Evolutionary conservation across 2,113 vertebrate genomes (phyloP), one percentile per base, ranked within the genome.

Genomic region (Eurypyga helias): DNA sequence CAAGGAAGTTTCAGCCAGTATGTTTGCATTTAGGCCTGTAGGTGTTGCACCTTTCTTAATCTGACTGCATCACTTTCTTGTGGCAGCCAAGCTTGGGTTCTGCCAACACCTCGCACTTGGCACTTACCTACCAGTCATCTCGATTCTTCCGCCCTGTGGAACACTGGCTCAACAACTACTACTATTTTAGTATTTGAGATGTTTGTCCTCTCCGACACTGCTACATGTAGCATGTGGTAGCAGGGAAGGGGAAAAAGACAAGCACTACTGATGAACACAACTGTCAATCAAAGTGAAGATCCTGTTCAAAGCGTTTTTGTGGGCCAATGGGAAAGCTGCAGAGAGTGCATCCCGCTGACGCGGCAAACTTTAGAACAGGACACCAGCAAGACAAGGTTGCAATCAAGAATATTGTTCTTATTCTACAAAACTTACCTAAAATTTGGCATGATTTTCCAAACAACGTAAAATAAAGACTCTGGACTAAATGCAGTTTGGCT

Each of bases 401-500:
- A 85, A 54, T 38, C 20, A 54, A 66, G 57, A 64, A 60, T 25
- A n/a, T 2, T 17, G 7, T 24, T 28, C 25, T 49, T 75, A 67
- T 58, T 69, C 43, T 14, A 38, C 52, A 57, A 78, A 80, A 96
- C 97, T 93, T 98, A 99, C 99, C 99, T 99, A 98, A 99, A 99
- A 98, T 99, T 99, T 79, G 99, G 99, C 99, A 99, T 99, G 96
- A 99, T 99, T 98, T 99, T 99, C 99, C 99, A 99, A 96, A 99
- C 98, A 72, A 99, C 99, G 4, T 99, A 99, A 97, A 99, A 99
- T 65, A 99, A 97, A 61, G 99, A 99, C 90, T 99, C 99, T 23
- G 99, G 99, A 95, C 99, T 99, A 97, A 99, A 99, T 25, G 99
- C 99, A 5, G 99, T 99, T 97, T 99, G 99, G 97, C 96, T 99